Evolutionary conservation across 2,888 invertebrate genomes (phyloP), one percentile per base, ranked within the genome.

Genomic region (Capitulum mitella): DNA sequence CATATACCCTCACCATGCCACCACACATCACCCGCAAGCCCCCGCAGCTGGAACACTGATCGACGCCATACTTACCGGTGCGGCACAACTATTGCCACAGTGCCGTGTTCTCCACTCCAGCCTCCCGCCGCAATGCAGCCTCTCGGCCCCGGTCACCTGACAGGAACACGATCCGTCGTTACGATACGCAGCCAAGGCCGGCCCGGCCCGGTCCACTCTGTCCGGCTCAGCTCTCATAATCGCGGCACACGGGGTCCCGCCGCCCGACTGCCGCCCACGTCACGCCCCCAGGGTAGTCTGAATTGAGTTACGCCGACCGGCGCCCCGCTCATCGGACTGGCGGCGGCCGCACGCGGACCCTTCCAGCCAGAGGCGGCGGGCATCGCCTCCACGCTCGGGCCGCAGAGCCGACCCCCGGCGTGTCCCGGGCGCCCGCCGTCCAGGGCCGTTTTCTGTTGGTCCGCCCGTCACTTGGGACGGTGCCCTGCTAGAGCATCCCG

Each of bases 301-400:
- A 61, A 61, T 61, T 61, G 61, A 61, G 61, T 61, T 61, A 61
- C 61, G 61, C 61, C 61, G 61, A 1, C 14, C 29, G 61, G 32
- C 61, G 61, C 61, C 61, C 61, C 61, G 61, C 61, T 32, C 61
- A 61, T 61, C 61, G 61, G 32, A 61, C 61, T 61, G 12, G 32
- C 61, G 32, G 61, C 61, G 61, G 61, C 61, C 32, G 61, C 61
- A 61, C 61, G 61, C 32, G n/a, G 61, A 32, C 32, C 32, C 61
- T 61, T 61, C 61, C 61, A 61, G n/a, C 61, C 61, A 61, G 61
- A 61, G 61, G n/a, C 61, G 61, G 61, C 61, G 61, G 61, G 61
- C 61, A 32, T 61, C 61, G 61, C 51, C 61, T 61, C 61, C n/a
- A 32, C 61, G 61, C 61, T n/a, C 43, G 43, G 43, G 43, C 43